These are phyloP conservation scores for Struthidea cinerea DNA, from an alignment of 2,113 vertebrate genomes.

Conservation along the genomic window DNA sequence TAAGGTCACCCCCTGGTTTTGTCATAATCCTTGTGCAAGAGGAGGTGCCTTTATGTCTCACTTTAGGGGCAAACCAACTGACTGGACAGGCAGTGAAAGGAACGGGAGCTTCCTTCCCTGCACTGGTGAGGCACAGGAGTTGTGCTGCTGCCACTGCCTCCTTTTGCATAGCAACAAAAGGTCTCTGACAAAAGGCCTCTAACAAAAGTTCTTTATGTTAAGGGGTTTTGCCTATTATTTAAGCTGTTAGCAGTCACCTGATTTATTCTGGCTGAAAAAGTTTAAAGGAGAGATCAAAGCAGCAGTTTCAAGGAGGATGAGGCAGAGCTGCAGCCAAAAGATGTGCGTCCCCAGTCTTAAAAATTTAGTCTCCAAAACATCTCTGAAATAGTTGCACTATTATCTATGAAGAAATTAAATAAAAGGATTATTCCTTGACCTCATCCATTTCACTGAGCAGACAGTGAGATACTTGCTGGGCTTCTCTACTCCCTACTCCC, in stretches of 20 bases:
- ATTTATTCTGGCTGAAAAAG: background rate
- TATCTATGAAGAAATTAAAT: background rate
- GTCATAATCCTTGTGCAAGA: background rate
- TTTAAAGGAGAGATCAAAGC: background rate
- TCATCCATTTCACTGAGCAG: background rate
- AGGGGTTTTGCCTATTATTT: background rate
- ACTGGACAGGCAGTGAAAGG: background rate
- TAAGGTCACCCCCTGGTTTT: background rate
- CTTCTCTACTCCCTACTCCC: background rate
- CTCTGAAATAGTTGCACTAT: background rate
- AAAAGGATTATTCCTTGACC: background rate
- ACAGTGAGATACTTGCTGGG: background rate
- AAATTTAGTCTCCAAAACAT: background rate
- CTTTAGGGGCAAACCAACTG: background rate
- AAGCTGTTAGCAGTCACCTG: background rate
- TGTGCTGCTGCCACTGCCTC: background rate
- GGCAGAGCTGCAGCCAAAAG: background rate
- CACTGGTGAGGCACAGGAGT: background rate
- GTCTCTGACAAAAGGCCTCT: background rate
- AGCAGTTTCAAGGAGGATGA: background rate
- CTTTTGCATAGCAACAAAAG: background rate
- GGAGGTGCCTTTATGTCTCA: background rate
- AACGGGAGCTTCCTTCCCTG: fast-evolving
- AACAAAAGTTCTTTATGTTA: background rate
- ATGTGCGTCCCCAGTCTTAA: fast-evolving